Base-by-base conservation (phyloP, 2,888 invertebrate species). In the Drosophila nr. medialis region DNA sequence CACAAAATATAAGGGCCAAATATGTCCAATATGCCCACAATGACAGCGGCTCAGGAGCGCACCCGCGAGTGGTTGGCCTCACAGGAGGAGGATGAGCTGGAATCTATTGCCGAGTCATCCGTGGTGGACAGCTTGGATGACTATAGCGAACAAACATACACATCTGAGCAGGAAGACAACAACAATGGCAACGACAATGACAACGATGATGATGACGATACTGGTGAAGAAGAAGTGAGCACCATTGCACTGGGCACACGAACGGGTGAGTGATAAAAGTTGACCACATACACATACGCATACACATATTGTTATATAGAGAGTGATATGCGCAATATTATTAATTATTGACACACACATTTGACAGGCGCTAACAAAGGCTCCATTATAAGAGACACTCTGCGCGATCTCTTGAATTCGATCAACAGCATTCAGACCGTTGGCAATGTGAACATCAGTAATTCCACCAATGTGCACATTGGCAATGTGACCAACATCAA, bases 401-500 rank as follows among this genome's bases (percentile, higher is more conserved):
- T 92, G 1, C 86, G 91, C 51, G 86, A 91, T 54, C 72, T 92
- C 4, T 69, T 92, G 36, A 92, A 91, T 62, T 86, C 89, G 10
- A 84, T 90, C 24, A 92, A 87, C 70, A 92, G 82, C 36, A 80
- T 91, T n/a, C 92, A 92, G 70, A 91, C 91, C 0, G 82, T 92
- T 61, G 91, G 91, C 56, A 92, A 93, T 80, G 91, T 93, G 0
- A 89, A 92, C 34, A 92, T 94, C 40, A 91, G 92, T 67, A 92
- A 93, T 64, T 94, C 94, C 0, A 92, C 91, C 40, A 92, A 93
- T 72, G 93, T 94, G 2, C 93, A 93, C 73, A 92, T 94, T 60
- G 94, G 94, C 34, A 93, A 94, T 83, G 91, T 94, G 2, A 94
- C 93, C n/a, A 92, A 93, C 55, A 92, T 94, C 21, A 93, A 93